Conservation (phyloP, 2,113 vertebrate species). For the Ammodytes dubius region DNA sequence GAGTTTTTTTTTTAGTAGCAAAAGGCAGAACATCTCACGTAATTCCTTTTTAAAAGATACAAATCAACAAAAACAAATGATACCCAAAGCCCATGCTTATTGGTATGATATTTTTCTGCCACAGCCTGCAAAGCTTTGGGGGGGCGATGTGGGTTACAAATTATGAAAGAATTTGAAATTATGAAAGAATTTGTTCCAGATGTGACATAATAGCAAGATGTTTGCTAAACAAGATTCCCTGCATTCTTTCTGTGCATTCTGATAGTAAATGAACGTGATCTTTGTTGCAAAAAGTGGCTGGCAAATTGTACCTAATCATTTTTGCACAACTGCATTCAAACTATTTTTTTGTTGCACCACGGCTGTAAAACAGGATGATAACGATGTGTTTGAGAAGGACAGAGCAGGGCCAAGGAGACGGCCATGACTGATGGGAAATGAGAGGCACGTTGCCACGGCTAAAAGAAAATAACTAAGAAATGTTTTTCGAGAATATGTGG, state of each 20-base stretch:
- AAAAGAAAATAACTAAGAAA: slow-evolving; percentile 14
- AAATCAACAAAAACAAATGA: slow-evolving; percentile 18
- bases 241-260: slow-evolving; percentile 12
- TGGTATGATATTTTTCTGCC: slow-evolving; percentile 27
- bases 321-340: slow-evolving; percentile 29
- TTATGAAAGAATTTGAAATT: slow-evolving; percentile 30
- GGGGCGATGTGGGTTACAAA: not conserved
- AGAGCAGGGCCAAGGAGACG: slow-evolving; percentile 44
- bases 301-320: slow-evolving; percentile 17
- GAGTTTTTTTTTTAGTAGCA: not conserved
- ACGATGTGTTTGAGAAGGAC: slow-evolving; percentile 51
- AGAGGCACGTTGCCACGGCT: slow-evolving; percentile 57
- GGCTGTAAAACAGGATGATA: slow-evolving; percentile 44
- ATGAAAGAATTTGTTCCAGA: slow-evolving; percentile 46
- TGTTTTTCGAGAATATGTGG: slow-evolving; percentile 49
- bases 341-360: slow-evolving; percentile 27
- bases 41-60: not conserved
- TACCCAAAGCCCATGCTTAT: not conserved
- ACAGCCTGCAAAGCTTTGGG: slow-evolving; percentile 10
- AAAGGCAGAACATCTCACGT: not conserved
- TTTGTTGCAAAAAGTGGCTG: not conserved
- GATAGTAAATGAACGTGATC: slow-evolving; percentile 9
- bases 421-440: slow-evolving; percentile 72
- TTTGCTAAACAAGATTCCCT: slow-evolving; percentile 20
- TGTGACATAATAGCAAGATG: slow-evolving; percentile 29